Conservation (phyloP, 2,888 invertebrate species). For the Lepidocyrtinus sp. region DNA sequence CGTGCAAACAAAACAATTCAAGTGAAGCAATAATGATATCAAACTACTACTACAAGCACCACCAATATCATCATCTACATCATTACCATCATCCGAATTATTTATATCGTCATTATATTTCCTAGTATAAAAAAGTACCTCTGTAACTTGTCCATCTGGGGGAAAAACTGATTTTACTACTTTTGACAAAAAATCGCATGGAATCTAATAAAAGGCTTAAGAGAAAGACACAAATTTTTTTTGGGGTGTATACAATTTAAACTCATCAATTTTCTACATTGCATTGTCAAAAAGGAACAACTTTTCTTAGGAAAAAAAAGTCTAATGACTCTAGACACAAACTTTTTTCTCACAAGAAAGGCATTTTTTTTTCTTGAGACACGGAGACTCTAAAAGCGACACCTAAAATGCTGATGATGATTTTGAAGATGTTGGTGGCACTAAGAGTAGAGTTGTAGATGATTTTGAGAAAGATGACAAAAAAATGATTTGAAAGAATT, state of each 20-base stretch:
- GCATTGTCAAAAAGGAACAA: background rate
- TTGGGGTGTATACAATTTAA: background rate
- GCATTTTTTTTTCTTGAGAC: background rate
- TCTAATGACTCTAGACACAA: background rate
- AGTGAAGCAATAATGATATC: background rate
- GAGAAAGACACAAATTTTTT: background rate
- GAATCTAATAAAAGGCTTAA: background rate
- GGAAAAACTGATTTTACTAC: background rate
- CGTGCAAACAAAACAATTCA: background rate
- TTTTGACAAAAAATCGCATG: background rate
- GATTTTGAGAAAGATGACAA: too few species aligned
- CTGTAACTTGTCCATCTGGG: too few species aligned
- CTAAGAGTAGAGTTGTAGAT: background rate
- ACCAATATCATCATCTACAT: background rate
- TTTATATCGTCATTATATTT: background rate
- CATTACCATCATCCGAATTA: background rate
- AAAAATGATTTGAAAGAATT: conserved; percentile 51
- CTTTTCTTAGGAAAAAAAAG: background rate
- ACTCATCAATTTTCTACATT: background rate
- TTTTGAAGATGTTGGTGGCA: background rate
- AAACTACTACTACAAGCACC: background rate
- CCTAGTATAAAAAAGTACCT: too few species aligned
- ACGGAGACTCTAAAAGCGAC: too few species aligned
- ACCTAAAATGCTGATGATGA: background rate
- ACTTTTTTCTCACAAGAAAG: background rate